Evolutionary conservation across 2,888 invertebrate genomes (phyloP), one percentile per base, ranked within the genome.

Genomic region (Drosophila subquinaria): DNA sequence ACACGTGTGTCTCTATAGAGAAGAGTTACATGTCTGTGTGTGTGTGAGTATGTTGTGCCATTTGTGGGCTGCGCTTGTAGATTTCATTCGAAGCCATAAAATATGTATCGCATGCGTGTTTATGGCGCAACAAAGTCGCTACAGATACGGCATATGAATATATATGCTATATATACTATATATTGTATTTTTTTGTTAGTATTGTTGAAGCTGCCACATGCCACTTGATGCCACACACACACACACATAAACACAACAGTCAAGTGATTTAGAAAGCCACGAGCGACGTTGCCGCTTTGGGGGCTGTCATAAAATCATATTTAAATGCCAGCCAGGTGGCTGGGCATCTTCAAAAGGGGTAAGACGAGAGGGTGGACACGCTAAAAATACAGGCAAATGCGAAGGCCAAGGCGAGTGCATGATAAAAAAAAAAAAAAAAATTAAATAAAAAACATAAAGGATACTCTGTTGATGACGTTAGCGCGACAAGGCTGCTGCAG

Each of bases 51-150:
- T 47, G 30, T 48, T 67, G 67, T 51, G 47, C 20, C 59, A 53
- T 75, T 65, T 53, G 64, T 69, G 63, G 61, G 33, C 59, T 60
- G 52, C 36, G 67, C 59, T 76, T 60, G 71, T 76, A 69, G 67
- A 64, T 55, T 77, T 76, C 67, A 71, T 72, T 78, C 51, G 55
- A 61, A 67, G 68, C 85, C 74, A 87, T 83, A 67, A 83, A 87
- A 84, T 76, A 84, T 87, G 73, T 82, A 84, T 81, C 62, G 63
- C 72, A 81, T 84, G 88, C 80, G 74, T 83, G 85, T 84, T 88
- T 84, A 79, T 71, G 77, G 70, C 76, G 40, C 72, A 73, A 73
- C 55, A 67, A 59, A 69, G 52, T 61, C 53, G 43, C 40, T 17
- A 63, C 38, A 68, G 45, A 62, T 53, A 75, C 59, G 68, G 53